These are phyloP conservation scores for Trachymyrmex cornetzi DNA, from an alignment of 1,140 invertebrate species.

Conservation along the genomic window DNA sequence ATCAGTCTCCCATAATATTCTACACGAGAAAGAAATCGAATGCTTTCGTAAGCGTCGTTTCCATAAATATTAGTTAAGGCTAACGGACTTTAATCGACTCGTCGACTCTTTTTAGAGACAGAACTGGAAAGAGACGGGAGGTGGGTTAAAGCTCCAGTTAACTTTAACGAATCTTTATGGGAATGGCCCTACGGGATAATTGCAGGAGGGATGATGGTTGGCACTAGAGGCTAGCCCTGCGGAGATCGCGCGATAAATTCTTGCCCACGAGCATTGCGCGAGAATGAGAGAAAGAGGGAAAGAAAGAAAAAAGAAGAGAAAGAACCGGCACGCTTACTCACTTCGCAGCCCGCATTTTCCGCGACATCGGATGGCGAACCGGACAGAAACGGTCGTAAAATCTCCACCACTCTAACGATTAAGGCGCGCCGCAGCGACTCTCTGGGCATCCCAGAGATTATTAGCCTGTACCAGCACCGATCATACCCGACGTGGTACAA, in stretches of 20 bases:
- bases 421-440: neutral
- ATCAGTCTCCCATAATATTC: neutral
- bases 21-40: neutral
- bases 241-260: conserved; percentile 50
- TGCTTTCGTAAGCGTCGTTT: neutral
- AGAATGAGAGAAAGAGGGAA: neutral
- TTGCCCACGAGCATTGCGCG: neutral
- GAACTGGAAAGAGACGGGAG: conserved; percentile 10
- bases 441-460: conserved; percentile 41
- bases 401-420: conserved; percentile 60
- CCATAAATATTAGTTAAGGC: conserved; percentile 19
- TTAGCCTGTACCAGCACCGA: conserved; percentile 56
- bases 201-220: conserved; percentile 36
- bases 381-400: conserved; percentile 57
- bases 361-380: conserved; percentile 54
- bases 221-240: conserved; percentile 20
- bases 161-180: conserved; percentile 51
- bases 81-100: conserved; percentile 8
- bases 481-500: conserved; percentile 46
- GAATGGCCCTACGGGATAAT: conserved; percentile 38
- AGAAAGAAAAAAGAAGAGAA: neutral
- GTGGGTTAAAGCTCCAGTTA: conserved; percentile 21
- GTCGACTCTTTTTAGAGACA: neutral
- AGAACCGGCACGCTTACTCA: conserved; percentile 30
- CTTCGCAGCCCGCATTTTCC: conserved; percentile 50